These are phyloP conservation scores for Branchellion lobata DNA, from an alignment of 2,888 invertebrate genomes.

Conservation along the genomic window DNA sequence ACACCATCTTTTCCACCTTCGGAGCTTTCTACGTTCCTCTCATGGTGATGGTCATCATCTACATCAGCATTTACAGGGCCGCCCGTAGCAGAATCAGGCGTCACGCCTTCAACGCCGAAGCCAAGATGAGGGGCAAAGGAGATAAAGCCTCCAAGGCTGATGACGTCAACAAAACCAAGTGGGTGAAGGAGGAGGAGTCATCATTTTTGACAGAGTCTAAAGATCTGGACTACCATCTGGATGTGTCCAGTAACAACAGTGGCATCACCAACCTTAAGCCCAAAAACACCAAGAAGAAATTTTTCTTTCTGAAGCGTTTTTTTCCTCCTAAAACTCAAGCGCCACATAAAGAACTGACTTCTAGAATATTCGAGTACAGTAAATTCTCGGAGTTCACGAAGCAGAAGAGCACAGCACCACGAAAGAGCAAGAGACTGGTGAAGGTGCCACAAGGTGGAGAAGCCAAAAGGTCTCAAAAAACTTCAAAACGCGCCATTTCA, in stretches of 20 bases:
- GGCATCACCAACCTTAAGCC: background rate
- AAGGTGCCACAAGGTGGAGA: background rate
- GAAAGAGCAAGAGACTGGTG: background rate
- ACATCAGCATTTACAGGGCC: constrained; percentile 93
- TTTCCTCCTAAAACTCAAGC: background rate
- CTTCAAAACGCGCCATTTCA: background rate
- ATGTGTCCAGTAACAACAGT: background rate
- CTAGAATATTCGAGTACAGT: background rate
- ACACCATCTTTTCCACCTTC: constrained; percentile 91
- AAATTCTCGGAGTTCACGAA: constrained; percentile 2
- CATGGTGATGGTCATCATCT: constrained; percentile 86
- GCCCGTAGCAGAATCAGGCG: constrained; percentile 80
- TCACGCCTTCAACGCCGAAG: constrained; percentile 55
- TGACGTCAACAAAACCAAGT: background rate
- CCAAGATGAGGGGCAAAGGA: background rate
- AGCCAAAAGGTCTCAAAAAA: too few species aligned
- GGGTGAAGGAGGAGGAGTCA: constrained; percentile 27
- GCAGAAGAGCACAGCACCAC: background rate
- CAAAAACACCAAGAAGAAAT: background rate
- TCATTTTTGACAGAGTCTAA: constrained; percentile 23
- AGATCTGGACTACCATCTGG: background rate
- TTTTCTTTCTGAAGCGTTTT: background rate
- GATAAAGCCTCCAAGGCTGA: background rate
- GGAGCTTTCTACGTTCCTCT: constrained; percentile 96
- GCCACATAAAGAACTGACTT: background rate